phyloP scores from a whole-genome alignment of 2,888 invertebrate species.

The Aphodius sticticus region DNA sequence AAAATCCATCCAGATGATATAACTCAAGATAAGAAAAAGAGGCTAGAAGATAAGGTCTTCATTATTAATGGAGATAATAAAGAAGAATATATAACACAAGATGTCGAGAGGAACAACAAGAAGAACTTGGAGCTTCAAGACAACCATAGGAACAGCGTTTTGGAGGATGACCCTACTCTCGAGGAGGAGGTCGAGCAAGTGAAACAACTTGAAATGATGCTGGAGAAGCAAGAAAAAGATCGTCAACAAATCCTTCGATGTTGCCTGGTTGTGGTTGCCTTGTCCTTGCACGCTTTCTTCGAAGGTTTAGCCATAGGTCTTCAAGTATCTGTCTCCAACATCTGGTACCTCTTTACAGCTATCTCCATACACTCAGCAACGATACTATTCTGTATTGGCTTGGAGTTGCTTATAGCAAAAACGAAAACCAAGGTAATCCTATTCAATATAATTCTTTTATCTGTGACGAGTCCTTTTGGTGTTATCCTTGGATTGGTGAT shows the following conservation, averaged over 20 bases:
- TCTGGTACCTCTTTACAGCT: conserved; percentile 64
- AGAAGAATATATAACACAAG: conserved; percentile 15
- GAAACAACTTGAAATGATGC: conserved; percentile 47
- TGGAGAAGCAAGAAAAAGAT: conserved; percentile 47
- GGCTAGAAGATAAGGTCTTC: conserved; percentile 21
- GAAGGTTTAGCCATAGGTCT: conserved; percentile 66
- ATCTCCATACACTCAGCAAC: conserved; percentile 64
- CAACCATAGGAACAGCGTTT: conserved; percentile 25
- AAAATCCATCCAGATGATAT: conserved; percentile 36
- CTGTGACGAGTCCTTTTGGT: conserved; percentile 63
- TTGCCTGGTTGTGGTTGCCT: conserved; percentile 60
- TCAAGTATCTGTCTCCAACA: conserved; percentile 58
- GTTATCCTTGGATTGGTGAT: conserved; percentile 60
- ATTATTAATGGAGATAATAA: conserved; percentile 27
- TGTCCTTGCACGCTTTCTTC: conserved; percentile 65
- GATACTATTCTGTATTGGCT: conserved; percentile 64
- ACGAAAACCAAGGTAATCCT: conserved; percentile 56
- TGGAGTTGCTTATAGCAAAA: conserved; percentile 62
- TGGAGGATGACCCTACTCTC: conserved; percentile 36
- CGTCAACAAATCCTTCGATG: conserved; percentile 57
- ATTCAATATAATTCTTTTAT: conserved; percentile 60
- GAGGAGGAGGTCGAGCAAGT: conserved; percentile 44
- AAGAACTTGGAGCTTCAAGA: conserved; percentile 39
- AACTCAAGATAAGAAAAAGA: conserved; percentile 11
- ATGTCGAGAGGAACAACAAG: conserved; percentile 44